Conservation (phyloP, 2,888 invertebrate genomes). For the Chouioia cunea region DNA sequence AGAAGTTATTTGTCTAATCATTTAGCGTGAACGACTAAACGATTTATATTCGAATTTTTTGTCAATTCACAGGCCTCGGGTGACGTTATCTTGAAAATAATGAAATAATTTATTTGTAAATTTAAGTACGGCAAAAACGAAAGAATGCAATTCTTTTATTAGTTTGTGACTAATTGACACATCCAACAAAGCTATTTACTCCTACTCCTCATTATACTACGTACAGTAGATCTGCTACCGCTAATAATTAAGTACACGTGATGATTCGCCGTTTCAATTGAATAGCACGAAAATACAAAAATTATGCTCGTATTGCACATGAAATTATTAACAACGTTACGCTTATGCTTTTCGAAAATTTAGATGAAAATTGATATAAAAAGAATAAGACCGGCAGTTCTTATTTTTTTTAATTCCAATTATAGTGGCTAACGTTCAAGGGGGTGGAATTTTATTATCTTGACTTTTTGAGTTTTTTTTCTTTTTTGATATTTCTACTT, state of each 20-base stretch:
- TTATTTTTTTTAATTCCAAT: too few relatives aligned
- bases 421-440: too few relatives aligned
- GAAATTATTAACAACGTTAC: too few relatives aligned
- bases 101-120: background rate
- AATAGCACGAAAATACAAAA: slow-evolving; percentile 4
- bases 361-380: too few relatives aligned
- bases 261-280: slow-evolving; percentile 12
- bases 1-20: slow-evolving; percentile 36
- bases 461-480: too few relatives aligned
- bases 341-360: too few relatives aligned
- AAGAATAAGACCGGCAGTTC: too few relatives aligned
- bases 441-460: too few relatives aligned
- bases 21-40: slow-evolving; percentile 17
- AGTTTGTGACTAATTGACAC: slow-evolving; percentile 37
- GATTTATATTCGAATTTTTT: slow-evolving; percentile 18
- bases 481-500: too few relatives aligned
- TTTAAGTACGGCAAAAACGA: background rate
- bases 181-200: slow-evolving; percentile 39
- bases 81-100: slow-evolving; percentile 21
- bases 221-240: slow-evolving; percentile 37
- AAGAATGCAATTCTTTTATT: slow-evolving; percentile 33
- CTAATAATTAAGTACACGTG: slow-evolving; percentile 24
- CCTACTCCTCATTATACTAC: slow-evolving; percentile 32
- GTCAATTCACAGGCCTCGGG: slow-evolving; percentile 22
- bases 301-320: background rate